Percentiles rank a stretch among this genome's conserved stretches.
These are phyloP conservation scores for Eupithecia vulgata DNA, from an alignment of 2,888 invertebrate species.

Conservation along the genomic window DNA sequence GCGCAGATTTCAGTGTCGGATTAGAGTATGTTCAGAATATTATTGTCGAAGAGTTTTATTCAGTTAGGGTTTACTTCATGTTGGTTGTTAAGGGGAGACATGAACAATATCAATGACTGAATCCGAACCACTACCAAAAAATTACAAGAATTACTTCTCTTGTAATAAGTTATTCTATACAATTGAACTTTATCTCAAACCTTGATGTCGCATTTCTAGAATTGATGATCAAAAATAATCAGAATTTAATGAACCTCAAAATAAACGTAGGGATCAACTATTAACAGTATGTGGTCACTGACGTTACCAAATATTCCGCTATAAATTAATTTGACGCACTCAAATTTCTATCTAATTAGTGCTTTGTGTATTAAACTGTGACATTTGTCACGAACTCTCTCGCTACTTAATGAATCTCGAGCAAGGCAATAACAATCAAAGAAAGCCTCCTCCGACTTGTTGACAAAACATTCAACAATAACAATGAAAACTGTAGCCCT, in stretches of 20 bases:
- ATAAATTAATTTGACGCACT: not conserved
- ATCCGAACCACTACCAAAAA: not conserved
- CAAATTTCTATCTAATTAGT: not conserved
- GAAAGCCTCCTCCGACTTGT: slow-evolving; percentile 37
- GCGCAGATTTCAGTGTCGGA: slow-evolving; percentile 60
- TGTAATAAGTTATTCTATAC: too few relatives aligned
- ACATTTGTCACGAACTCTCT: not conserved
- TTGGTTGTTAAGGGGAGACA: not conserved
- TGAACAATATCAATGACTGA: not conserved
- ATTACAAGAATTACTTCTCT: too few relatives aligned
- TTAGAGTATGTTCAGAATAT: slow-evolving; percentile 26
- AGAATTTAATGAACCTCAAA: not conserved
- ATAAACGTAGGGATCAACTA: too few relatives aligned
- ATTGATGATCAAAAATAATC: not conserved
- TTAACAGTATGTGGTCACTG: too few relatives aligned
- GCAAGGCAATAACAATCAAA: slow-evolving; percentile 30
- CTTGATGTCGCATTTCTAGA: not conserved
- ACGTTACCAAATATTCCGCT: too few relatives aligned
- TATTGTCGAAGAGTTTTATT: slow-evolving; percentile 9
- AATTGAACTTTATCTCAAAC: not conserved
- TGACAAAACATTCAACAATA: slow-evolving; percentile 45
- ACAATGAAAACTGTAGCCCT: slow-evolving; percentile 45
- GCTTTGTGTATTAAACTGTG: not conserved
- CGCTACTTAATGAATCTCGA: not conserved
- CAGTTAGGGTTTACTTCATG: not conserved